Conservation (phyloP, 1,140 invertebrate species). For the Venustaconcha ellipsiformis region DNA sequence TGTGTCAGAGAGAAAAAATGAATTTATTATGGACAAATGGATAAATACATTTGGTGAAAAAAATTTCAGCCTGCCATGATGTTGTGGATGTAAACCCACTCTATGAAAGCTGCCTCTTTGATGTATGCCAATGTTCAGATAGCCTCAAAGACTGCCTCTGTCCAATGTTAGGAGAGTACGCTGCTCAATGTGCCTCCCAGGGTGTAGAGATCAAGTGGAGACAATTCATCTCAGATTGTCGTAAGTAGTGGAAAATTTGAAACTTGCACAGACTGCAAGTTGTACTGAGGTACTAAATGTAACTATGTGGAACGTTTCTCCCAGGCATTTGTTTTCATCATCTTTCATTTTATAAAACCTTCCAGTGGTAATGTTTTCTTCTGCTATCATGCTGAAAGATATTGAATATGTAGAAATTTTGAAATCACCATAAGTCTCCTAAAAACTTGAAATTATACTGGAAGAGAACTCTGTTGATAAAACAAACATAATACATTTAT, state of each 20-base stretch:
- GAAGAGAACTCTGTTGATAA: too few relatives aligned
- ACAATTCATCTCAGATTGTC: slow-evolving; percentile 79
- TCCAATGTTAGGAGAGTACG: slow-evolving; percentile 84
- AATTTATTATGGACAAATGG: background rate
- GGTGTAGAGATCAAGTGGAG: slow-evolving; percentile 83
- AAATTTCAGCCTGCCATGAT: slow-evolving; percentile 80
- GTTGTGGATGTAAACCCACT: slow-evolving; percentile 82
- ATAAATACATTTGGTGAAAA: background rate
- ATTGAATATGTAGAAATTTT: too few relatives aligned
- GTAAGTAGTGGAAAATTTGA: slow-evolving; percentile 61
- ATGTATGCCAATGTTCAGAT: slow-evolving; percentile 84
- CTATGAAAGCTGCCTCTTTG: slow-evolving; percentile 86
- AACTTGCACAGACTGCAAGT: background rate
- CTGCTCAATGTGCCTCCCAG: slow-evolving; percentile 80
- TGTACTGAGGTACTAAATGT: too few relatives aligned
- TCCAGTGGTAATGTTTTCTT: too few relatives aligned
- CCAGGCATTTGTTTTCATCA: too few relatives aligned
- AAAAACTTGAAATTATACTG: too few relatives aligned
- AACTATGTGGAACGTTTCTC: too few relatives aligned
- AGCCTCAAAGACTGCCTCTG: slow-evolving; percentile 78
- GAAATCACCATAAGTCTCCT: too few relatives aligned
- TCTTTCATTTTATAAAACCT: too few relatives aligned
- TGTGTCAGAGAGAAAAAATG: too few relatives aligned
- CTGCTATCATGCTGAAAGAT: too few relatives aligned
- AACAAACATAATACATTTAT: too few relatives aligned